Base-by-base conservation (phyloP, 2,888 invertebrate genomes). In the Eupithecia subumbrata region DNA sequence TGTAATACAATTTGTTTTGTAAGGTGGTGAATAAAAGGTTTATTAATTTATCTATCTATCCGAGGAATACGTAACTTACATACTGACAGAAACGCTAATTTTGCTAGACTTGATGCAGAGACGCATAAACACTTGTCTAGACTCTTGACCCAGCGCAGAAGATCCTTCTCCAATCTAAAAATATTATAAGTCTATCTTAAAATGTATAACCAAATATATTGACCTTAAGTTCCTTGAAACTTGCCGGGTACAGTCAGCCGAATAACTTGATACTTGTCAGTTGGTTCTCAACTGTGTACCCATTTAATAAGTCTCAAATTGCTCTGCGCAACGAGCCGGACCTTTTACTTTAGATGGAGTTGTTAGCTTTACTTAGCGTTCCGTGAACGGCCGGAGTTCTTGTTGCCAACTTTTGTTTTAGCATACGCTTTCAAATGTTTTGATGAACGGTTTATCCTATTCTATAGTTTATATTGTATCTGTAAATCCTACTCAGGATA, bases 391-490 rank as follows among this genome's bases (percentile, higher is more conserved):
- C 72, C 7, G 11, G 66, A 72, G 56, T 74, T 52, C 76, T 67
- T 73, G 73, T 75, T 78, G 75, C 73, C 73, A 75, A 80, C 72
- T 80, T 80, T 77, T 76, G 80, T 78, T 78, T 75, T 74, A 76
- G 72, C 75, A 71, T 72, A 69, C 43, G 74, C 68, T 72, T 70
- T 56, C 66, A 40, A 70, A 70, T 76, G 73, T 74, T 72, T 74
- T 67, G 69, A 73, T 71, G 34, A 73, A 52, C 43, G 68, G 22
- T 16, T 68, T 68, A 45, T 43, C 25, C 22, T 25, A 25, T 68
- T 5, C 11, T 25, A 30, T 52, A 52, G n/a, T 8, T 52, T 22
- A 52, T 48, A 52, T n/a, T 52, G 3, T n/a, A 56, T 22, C 22
- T 4, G 56, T 22, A 22, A 4, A 22, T 56, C 11, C 22, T n/a